Evolutionary conservation across 2,113 vertebrate genomes (phyloP), one percentile per base, ranked within the genome.

Genomic region (Daphoenositta chrysoptera): DNA sequence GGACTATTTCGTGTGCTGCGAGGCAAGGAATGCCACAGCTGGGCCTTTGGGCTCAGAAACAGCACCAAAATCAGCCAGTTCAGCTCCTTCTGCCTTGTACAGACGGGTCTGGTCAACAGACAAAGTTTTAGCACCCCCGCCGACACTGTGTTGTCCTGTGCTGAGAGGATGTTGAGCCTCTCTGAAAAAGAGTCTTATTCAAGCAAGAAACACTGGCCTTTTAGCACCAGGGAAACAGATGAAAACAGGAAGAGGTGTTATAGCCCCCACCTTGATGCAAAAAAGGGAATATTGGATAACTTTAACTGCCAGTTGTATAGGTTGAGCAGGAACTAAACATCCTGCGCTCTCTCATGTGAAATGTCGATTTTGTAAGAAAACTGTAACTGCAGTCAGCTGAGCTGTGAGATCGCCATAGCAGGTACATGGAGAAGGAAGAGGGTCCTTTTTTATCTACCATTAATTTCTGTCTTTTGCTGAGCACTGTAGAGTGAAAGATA

Each of bases 341-440:
- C 5, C 10, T 15, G 68, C 0, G 0, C 0, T 5, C 14, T 28
- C 24, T 44, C 15, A 2, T 10, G 16, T 27, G 44, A 71, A 63
- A 23, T 8, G 18, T 10, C 3, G 33, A 8, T 20, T 64, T 58
- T 75, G 53, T 69, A 76, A 37, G 47, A 50, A 50, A 65, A 11
- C n/a, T 35, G 48, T 57, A 12, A 9, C 42, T 22, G 48, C 28
- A 15, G 40, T 22, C 51, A 20, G 30, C 13, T 21, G 14, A 30
- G 15, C 40, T 58, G n/a, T 1, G 21, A 42, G 30, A 30, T 17
- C 21, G 33, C 42, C 11, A 0, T 22, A 4, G 31, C 6, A 8
- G 28, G 5, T 27, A 13, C 9, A 1, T 44, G n/a, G 33, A 60
- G 18, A 40, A 35, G 45, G 13, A 61, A 42, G 27, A 27, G 33